These are phyloP conservation scores for Sebastes oblongus DNA, from an alignment of 2,797 vertebrate species.

Conservation along the genomic window DNA sequence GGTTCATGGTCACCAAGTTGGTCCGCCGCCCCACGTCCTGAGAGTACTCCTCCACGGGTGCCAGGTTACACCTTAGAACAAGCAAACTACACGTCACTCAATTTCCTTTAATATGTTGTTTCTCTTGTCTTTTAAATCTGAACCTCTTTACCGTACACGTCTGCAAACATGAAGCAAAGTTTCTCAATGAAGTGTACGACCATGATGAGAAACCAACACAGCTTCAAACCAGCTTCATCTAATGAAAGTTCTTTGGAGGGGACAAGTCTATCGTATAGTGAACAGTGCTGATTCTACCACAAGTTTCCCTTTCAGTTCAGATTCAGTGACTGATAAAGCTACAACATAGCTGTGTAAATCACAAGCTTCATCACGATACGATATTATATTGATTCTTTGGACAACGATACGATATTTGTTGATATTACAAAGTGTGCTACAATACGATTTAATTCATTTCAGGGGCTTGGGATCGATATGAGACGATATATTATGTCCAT, in stretches of 20 bases:
- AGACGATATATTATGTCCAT: too few relatives aligned
- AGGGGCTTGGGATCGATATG: too few relatives aligned
- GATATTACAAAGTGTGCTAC: too few relatives aligned
- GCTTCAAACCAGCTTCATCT: neutral
- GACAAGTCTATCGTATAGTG: neutral
- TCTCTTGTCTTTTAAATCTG: neutral
- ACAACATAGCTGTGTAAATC: too few relatives aligned
- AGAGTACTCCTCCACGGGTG: conserved; percentile 92
- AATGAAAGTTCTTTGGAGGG: neutral
- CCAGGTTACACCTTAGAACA: conserved; percentile 91
- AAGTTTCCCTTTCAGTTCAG: neutral
- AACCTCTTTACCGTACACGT: neutral
- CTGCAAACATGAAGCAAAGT: neutral
- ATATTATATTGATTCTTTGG: too few relatives aligned
- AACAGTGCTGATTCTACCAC: neutral
- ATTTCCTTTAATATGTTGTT: neutral
- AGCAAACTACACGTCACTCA: neutral
- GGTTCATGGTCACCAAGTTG: conserved; percentile 97
- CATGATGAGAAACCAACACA: neutral
- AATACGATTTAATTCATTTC: rapidly evolving
- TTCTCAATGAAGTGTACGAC: neutral
- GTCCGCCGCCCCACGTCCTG: conserved; percentile 90
- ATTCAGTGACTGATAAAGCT: neutral
- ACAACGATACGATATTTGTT: too few relatives aligned
- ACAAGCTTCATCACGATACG: too few relatives aligned